Evolutionary conservation across 2,888 invertebrate genomes (phyloP).

Genomic region (Cantharis rustica): DNA sequence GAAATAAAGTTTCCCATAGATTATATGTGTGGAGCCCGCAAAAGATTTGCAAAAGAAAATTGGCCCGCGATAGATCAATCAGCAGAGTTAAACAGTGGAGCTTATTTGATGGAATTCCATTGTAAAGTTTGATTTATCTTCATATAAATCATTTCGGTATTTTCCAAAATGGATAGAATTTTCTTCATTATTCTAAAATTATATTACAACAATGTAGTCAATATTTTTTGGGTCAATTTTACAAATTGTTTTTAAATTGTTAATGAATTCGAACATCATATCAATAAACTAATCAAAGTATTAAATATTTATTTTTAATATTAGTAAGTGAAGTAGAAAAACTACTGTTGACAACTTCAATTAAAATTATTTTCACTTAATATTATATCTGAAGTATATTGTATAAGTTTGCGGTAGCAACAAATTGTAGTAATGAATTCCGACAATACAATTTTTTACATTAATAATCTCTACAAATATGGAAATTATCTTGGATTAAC

Average conservation of each 20-base stretch:
- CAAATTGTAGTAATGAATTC: neutral
- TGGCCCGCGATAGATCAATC: no score
- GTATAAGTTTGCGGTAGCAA: neutral
- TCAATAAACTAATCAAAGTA: neutral
- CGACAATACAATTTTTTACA: neutral
- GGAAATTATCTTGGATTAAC: neutral
- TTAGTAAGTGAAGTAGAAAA: neutral
- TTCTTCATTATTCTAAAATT: no score
- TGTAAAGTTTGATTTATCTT: no score
- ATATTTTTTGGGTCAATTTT: neutral
- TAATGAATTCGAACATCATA: neutral
- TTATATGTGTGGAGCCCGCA: no score
- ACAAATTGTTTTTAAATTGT: neutral
- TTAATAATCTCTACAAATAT: neutral
- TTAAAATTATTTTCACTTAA: neutral
- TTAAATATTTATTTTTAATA: neutral
- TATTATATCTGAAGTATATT: no score
- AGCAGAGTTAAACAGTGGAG: no score
- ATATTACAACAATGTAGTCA: no score
- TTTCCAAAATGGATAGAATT: no score
- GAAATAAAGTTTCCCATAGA: no score
- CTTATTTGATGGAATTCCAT: no score
- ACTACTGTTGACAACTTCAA: neutral
- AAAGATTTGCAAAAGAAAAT: no score
- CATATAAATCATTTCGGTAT: no score